Conservation (phyloP, 2,113 vertebrate species). For the Varanus salvator region DNA sequence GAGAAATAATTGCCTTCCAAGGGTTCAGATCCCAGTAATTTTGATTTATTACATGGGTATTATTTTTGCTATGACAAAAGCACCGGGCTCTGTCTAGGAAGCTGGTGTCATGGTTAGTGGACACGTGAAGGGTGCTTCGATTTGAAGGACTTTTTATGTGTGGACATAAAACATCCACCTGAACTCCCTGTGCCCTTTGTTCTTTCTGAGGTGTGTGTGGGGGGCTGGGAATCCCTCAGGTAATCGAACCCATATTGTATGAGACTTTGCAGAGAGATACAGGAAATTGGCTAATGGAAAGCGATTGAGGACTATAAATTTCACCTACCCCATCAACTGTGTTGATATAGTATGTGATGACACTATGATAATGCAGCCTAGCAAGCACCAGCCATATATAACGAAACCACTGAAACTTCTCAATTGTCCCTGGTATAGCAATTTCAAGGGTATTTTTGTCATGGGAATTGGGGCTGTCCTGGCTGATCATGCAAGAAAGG, state of each 20-base stretch:
- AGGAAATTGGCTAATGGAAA: slow-evolving; percentile 9
- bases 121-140: background rate
- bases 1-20: background rate
- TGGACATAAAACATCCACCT: background rate
- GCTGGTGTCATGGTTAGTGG: slow-evolving; percentile 2
- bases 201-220: background rate
- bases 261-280: background rate
- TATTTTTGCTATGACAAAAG: slow-evolving; percentile 8
- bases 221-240: background rate
- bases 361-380: slow-evolving; percentile 19
- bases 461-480: slow-evolving; percentile 14
- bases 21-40: background rate
- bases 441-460: background rate
- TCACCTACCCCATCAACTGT: background rate
- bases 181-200: background rate
- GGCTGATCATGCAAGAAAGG: slow-evolving; percentile 18
- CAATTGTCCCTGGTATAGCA: slow-evolving; percentile 13
- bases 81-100: background rate
- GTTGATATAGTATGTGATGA: background rate
- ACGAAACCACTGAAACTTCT: slow-evolving; percentile 14
- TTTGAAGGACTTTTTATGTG: slow-evolving; percentile 5
- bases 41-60: slow-evolving; percentile 1
- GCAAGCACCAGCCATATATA: slow-evolving; percentile 8
- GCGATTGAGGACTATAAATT: slow-evolving; percentile 17
- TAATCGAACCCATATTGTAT: slow-evolving; percentile 31